Evolutionary conservation across 2,888 invertebrate species (phyloP).

Genomic region (Philhelius pedissequus): DNA sequence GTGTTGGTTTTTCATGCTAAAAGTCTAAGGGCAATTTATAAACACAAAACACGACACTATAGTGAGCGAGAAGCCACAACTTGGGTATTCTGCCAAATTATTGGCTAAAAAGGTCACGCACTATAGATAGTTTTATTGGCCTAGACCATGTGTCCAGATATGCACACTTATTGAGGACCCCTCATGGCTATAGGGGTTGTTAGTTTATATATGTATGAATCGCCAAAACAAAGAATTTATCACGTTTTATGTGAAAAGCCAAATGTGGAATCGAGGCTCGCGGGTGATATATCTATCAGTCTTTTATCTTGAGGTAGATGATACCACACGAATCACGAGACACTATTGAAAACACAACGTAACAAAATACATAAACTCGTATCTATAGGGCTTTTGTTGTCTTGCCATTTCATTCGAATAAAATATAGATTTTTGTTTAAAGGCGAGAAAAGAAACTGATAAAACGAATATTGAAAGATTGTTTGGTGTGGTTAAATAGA

Average conservation of each 20-base stretch:
- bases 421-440: constrained; percentile 4
- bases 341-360: neutral
- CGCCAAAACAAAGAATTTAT: constrained; percentile 40
- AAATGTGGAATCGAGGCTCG: constrained; percentile 1
- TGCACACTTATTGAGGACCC: neutral
- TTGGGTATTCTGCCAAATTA: neutral
- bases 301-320: neutral
- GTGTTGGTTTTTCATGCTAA: neutral
- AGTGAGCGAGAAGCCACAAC: neutral
- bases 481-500: constrained; percentile 23
- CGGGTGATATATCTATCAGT: neutral
- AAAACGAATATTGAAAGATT: constrained; percentile 1
- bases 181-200: neutral
- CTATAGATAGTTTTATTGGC: constrained; percentile 17
- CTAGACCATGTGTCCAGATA: neutral
- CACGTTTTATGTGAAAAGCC: constrained; percentile 48
- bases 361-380: too few relatives aligned
- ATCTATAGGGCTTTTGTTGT: constrained; percentile 8
- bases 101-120: constrained; percentile 48
- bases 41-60: neutral
- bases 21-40: neutral
- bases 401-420: constrained; percentile 10
- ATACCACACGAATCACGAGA: neutral
- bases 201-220: too few relatives aligned
- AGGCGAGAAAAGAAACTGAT: constrained; percentile 7